These are phyloP conservation scores for Timema podura DNA, from an alignment of 2,888 invertebrate genomes.

Conservation along the genomic window DNA sequence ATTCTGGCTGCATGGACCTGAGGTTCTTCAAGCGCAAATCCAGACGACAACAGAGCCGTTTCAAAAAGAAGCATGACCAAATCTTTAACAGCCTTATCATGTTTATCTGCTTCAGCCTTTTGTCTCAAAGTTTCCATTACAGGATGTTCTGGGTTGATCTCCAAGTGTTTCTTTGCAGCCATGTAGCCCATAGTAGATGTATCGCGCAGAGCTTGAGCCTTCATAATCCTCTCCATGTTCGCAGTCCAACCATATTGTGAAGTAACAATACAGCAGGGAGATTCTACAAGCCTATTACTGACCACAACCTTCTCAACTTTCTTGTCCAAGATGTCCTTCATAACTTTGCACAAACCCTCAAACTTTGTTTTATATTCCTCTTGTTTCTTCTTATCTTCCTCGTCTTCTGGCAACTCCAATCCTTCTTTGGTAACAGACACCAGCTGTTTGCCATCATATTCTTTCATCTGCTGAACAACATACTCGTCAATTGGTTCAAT, in stretches of 20 bases:
- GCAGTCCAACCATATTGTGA: slow-evolving; percentile 99
- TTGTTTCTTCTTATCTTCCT: slow-evolving; percentile 94
- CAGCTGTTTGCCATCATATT: slow-evolving; percentile 93
- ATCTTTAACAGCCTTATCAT: slow-evolving; percentile 98
- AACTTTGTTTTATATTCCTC: slow-evolving; percentile 82
- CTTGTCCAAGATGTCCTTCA: slow-evolving; percentile 96
- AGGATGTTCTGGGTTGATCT: slow-evolving; percentile 95
- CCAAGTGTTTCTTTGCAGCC: slow-evolving; percentile 98
- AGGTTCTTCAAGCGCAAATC: slow-evolving; percentile 94
- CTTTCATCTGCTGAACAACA: slow-evolving; percentile 96
- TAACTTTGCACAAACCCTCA: slow-evolving; percentile 77
- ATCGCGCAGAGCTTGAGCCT: slow-evolving; percentile 96
- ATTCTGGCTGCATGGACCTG: slow-evolving; percentile 92
- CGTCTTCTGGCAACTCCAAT: slow-evolving; percentile 93
- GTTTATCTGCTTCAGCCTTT: slow-evolving; percentile 94
- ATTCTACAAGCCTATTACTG: slow-evolving; percentile 92
- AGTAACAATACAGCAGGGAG: slow-evolving; percentile 98
- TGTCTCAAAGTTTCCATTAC: slow-evolving; percentile 86
- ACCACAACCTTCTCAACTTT: slow-evolving; percentile 98
- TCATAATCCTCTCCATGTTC: slow-evolving; percentile 99
- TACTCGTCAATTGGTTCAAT: slow-evolving; percentile 99
- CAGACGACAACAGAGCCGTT: slow-evolving; percentile 93
- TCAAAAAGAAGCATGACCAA: slow-evolving; percentile 93
- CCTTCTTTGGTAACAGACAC: slow-evolving; percentile 99
- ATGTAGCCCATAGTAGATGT: slow-evolving; percentile 99